phyloP scores from a whole-genome alignment of 1,140 invertebrate species.

The Anagrus nilaparvatae region DNA sequence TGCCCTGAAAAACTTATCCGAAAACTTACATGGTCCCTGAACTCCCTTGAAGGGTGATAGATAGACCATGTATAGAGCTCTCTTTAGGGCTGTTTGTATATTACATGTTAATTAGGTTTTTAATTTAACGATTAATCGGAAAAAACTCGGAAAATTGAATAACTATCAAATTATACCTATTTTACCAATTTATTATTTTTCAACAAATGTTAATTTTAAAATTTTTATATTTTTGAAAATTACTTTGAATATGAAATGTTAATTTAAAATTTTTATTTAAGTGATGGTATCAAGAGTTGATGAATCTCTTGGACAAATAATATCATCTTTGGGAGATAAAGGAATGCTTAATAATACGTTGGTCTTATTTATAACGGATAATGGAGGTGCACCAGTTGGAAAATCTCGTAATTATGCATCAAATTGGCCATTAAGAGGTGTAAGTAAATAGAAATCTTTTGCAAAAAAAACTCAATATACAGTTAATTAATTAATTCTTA shows the following conservation, averaged over 20 bases:
- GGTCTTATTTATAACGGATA: constrained; percentile 53
- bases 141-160: too few species aligned
- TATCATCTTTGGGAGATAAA: constrained; percentile 46
- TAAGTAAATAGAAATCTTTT: constrained; percentile 25
- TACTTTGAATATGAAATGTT: background rate
- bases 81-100: too few species aligned
- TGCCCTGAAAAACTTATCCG: too few species aligned
- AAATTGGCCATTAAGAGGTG: constrained; percentile 58
- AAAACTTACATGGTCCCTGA: too few species aligned
- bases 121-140: too few species aligned
- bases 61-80: too few species aligned
- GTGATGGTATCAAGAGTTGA: constrained; percentile 64
- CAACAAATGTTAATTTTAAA: background rate
- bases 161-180: constrained; percentile 3
- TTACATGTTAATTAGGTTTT: too few species aligned
- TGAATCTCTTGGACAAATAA: constrained; percentile 55
- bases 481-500: too few species aligned
- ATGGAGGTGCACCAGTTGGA: constrained; percentile 45
- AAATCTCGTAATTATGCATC: constrained; percentile 50
- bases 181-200: background rate
- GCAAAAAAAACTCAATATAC: background rate
- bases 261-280: constrained; percentile 23
- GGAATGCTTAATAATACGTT: constrained; percentile 54
- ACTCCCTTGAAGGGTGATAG: too few species aligned
- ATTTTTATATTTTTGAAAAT: background rate